A percentile compares a stretch with the other conserved stretches of the same genome.
These are phyloP conservation scores for Macroglossus sobrinus DNA, from an alignment of 2,113 vertebrate species.

Conservation along the genomic window DNA sequence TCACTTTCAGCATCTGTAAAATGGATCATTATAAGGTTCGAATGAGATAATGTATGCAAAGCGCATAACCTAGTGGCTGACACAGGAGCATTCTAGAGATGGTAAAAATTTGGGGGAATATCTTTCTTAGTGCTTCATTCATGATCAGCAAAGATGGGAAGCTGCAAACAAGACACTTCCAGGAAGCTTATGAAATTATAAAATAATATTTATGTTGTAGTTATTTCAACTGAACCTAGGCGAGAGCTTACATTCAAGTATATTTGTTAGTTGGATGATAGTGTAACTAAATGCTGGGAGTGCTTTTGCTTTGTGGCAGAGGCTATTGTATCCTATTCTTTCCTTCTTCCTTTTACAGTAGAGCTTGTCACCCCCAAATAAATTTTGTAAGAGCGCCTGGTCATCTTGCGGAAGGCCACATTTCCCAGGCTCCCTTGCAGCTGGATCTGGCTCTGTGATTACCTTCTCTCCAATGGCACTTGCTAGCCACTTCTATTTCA, in stretches of 20 bases:
- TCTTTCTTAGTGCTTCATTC: neutral
- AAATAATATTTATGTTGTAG: neutral
- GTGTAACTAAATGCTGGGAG: neutral
- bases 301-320: neutral
- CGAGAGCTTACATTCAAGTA: neutral
- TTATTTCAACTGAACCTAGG: neutral
- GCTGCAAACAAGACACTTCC: neutral
- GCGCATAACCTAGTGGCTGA: neutral
- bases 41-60: neutral
- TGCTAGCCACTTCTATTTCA: neutral
- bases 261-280: neutral
- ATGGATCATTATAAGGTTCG: neutral
- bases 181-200: neutral
- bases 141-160: neutral
- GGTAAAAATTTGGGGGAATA: neutral
- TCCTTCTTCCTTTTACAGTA: neutral
- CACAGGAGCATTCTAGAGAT: neutral
- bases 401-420: neutral
- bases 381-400: neutral
- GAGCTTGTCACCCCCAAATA: neutral
- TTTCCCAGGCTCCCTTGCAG: neutral
- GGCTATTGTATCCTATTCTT: neutral
- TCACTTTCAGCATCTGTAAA: neutral
- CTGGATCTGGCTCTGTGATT: neutral
- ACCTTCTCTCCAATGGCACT: neutral